Evolutionary conservation across 2,797 vertebrate species (phyloP).

Genomic region (Gymnocypris eckloni): DNA sequence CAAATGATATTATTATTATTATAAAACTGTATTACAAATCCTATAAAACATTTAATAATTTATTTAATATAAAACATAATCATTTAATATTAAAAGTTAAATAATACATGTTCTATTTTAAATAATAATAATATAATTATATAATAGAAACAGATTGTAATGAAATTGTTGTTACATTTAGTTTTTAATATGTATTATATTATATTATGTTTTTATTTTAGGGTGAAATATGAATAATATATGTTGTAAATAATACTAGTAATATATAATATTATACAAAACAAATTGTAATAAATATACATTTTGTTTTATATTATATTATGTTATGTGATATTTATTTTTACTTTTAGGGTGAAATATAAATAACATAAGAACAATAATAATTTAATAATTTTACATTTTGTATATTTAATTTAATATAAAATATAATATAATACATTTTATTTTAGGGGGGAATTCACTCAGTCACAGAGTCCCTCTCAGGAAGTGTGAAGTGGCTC

Average conservation of each 20-base stretch:
- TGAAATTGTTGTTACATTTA: too few relatives aligned
- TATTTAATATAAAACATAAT: too few relatives aligned
- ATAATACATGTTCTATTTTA: too few relatives aligned
- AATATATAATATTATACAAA: neutral
- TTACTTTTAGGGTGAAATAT: too few relatives aligned
- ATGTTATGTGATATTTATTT: too few relatives aligned
- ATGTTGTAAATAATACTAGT: neutral
- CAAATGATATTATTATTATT: neutral
- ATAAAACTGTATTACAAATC: neutral
- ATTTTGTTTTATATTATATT: too few relatives aligned
- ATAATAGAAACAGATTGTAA: neutral
- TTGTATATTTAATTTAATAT: neutral
- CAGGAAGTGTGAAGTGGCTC: constrained; percentile 10
- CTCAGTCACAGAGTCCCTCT: neutral
- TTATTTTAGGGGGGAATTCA: neutral
- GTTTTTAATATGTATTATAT: neutral
- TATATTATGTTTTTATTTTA: too few relatives aligned
- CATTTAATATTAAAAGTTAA: neutral
- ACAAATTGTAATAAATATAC: too few relatives aligned
- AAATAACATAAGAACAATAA: neutral
- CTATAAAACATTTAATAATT: neutral
- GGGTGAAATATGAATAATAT: too few relatives aligned
- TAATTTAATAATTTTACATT: neutral
- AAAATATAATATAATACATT: neutral
- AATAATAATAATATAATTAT: too few relatives aligned